Evolutionary conservation across 2,113 vertebrate genomes (phyloP).

Genomic region (Ardeotis arabs): DNA sequence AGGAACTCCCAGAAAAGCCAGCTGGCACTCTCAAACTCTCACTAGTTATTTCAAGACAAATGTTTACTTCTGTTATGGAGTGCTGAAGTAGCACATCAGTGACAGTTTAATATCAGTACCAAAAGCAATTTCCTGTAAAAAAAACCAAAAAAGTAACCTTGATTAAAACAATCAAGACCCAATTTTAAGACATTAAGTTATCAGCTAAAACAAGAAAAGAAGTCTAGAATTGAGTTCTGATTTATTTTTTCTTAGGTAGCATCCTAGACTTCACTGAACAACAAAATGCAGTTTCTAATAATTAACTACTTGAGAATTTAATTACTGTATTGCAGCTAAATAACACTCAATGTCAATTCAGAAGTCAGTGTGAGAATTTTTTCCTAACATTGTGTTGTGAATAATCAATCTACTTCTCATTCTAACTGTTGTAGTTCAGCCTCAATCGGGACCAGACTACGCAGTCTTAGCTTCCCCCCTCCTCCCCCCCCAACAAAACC

Average conservation of each 20-base stretch:
- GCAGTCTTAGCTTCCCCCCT: too few species aligned
- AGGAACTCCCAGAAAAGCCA: slow-evolving; percentile 4
- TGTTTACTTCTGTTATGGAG: slow-evolving; percentile 63
- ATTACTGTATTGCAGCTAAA: neutral
- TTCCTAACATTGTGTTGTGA: neutral
- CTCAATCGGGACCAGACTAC: too few species aligned
- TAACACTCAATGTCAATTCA: neutral
- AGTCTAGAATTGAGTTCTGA: neutral
- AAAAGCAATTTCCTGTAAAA: slow-evolving; percentile 48
- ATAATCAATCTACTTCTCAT: neutral
- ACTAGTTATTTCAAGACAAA: slow-evolving; percentile 42
- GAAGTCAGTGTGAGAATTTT: neutral
- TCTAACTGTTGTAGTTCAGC: neutral
- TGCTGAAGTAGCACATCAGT: slow-evolving; percentile 46
- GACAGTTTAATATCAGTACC: slow-evolving; percentile 26
- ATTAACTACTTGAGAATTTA: neutral
- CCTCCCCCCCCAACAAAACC: too few species aligned
- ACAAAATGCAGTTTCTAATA: neutral
- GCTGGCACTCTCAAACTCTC: slow-evolving; percentile 42
- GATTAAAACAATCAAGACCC: slow-evolving; percentile 6
- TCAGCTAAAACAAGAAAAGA: neutral
- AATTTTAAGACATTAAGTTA: neutral
- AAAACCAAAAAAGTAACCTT: slow-evolving; percentile 19
- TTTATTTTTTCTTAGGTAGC: neutral
- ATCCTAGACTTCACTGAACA: neutral